phyloP scores from a whole-genome alignment of 2,888 invertebrate genomes.

The Rhimphoctona megacephalus region DNA sequence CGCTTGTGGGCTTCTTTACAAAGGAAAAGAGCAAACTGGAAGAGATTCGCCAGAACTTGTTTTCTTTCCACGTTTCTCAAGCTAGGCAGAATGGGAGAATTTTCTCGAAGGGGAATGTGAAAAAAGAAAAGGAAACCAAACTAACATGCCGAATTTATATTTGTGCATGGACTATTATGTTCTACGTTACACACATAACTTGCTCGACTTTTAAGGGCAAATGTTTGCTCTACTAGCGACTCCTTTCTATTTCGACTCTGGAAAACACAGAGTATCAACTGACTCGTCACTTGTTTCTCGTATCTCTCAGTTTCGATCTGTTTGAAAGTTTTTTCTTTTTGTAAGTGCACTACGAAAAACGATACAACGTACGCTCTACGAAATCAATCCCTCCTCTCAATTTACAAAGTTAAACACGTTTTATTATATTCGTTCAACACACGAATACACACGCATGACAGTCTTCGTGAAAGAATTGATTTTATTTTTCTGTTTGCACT shows the following conservation, averaged over 20 bases:
- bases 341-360: constrained; percentile 56
- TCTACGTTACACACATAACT: neutral
- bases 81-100: constrained; percentile 20
- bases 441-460: neutral
- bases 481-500: neutral
- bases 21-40: constrained; percentile 48
- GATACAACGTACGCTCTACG: constrained; percentile 46
- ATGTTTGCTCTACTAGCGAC: constrained; percentile 77
- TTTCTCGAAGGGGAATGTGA: neutral
- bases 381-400: constrained; percentile 21
- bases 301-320: constrained; percentile 79
- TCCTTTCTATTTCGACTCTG: constrained; percentile 6
- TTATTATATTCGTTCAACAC: neutral
- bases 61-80: constrained; percentile 24
- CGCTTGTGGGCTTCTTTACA: neutral
- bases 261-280: constrained; percentile 78
- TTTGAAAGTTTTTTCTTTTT: constrained; percentile 72
- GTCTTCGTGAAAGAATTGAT: neutral
- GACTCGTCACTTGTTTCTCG: constrained; percentile 75
- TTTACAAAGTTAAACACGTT: constrained; percentile 29
- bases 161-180: neutral
- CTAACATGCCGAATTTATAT: neutral
- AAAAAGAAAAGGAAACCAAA: neutral
- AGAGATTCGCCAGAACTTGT: constrained; percentile 45
- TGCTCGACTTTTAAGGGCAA: constrained; percentile 71